phyloP scores from a whole-genome alignment of 1,140 invertebrate species.

The Panagrolaimus sp. region DNA sequence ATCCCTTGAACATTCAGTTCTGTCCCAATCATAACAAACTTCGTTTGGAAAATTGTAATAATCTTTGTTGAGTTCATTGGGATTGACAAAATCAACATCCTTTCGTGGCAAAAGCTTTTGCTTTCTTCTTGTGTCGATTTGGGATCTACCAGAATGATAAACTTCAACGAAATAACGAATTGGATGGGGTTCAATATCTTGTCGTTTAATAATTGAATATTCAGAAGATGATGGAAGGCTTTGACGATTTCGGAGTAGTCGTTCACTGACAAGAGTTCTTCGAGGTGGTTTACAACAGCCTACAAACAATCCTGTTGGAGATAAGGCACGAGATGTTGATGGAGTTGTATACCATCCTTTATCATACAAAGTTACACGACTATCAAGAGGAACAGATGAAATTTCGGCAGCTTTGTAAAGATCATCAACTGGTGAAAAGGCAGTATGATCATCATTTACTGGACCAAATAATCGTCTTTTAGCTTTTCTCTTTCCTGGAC shows the following conservation, averaged over 20 bases:
- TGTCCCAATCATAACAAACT: not conserved
- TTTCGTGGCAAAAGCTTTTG: not conserved
- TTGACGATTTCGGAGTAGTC: no score
- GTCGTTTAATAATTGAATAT: not conserved
- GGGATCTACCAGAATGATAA: constrained; percentile 20
- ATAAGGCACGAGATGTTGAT: not conserved
- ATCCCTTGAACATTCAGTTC: not conserved
- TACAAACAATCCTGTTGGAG: not conserved
- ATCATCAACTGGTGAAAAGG: constrained; percentile 16
- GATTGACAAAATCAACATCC: not conserved
- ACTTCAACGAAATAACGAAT: constrained; percentile 17
- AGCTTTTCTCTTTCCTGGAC: not conserved
- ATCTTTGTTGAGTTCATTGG: not conserved
- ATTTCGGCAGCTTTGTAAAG: constrained; percentile 4
- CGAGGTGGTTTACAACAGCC: constrained; percentile 16
- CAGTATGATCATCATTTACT: constrained; percentile 14
- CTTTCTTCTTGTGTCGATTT: not conserved
- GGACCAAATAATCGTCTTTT: constrained; percentile 13
- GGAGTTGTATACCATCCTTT: constrained; percentile 2
- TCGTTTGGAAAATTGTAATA: not conserved
- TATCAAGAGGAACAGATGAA: not conserved
- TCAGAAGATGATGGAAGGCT: no score
- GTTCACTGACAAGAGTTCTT: not conserved
- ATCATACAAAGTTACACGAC: constrained; percentile 8
- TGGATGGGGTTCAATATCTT: constrained; percentile 16